phyloP scores from a whole-genome alignment of 1,140 invertebrate genomes.

The Sitobion miscanthi region DNA sequence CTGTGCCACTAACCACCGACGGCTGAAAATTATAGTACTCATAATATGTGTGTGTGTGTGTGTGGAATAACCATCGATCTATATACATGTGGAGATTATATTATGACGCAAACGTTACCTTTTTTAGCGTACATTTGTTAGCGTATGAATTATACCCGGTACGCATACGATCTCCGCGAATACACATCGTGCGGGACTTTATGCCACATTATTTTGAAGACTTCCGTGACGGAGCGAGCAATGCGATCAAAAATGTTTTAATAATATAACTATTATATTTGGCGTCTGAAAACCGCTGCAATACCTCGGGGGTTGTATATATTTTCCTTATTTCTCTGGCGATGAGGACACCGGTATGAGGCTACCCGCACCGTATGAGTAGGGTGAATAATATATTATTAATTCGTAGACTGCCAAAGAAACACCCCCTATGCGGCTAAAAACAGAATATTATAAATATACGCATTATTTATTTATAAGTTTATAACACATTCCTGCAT shows the following conservation, averaged over 20 bases:
- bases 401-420: background rate
- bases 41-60: background rate
- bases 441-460: constrained; percentile 19
- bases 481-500: background rate
- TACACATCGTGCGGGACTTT: background rate
- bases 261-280: background rate
- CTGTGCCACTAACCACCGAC: background rate
- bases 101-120: background rate
- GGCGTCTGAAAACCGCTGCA: background rate
- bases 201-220: background rate
- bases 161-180: background rate
- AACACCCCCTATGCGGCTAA: background rate
- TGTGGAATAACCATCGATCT: background rate
- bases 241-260: background rate
- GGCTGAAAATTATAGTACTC: background rate
- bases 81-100: background rate
- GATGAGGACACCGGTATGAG: background rate
- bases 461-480: background rate
- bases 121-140: background rate
- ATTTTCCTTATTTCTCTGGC: background rate
- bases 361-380: background rate
- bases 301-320: background rate
- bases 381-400: constrained; percentile 1
- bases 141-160: background rate
- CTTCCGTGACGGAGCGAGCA: background rate